Evolutionary conservation across 2,113 vertebrate species (phyloP).

Genomic region (Argyrosomus japonicus): DNA sequence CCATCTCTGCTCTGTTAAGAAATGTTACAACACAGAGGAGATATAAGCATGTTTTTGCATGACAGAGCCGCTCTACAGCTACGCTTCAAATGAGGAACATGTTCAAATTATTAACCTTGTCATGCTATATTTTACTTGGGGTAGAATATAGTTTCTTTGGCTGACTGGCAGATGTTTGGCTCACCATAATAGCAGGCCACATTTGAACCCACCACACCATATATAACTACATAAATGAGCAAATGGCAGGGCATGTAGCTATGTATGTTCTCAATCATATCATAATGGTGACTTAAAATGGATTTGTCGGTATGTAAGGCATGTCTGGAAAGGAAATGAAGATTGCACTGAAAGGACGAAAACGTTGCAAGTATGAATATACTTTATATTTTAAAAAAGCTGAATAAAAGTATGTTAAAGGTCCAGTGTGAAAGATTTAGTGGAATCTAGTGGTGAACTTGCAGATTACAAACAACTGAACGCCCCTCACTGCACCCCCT

Average conservation of each 20-base stretch:
- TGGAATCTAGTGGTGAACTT: no score
- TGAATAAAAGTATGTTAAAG: no score
- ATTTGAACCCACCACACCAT: constrained; percentile 19
- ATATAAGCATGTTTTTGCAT: constrained; percentile 9
- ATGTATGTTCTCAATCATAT: neutral
- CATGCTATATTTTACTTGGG: constrained; percentile 5
- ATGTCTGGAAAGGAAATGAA: neutral
- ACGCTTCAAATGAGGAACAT: neutral
- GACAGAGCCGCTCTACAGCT: neutral
- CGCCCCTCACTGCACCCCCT: no score
- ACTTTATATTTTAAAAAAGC: no score
- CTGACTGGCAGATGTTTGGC: constrained; percentile 10
- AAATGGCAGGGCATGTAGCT: constrained; percentile 11
- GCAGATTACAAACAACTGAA: no score
- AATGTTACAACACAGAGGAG: neutral
- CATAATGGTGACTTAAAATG: neutral
- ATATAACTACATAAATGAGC: constrained; percentile 15
- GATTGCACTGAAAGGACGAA: neutral
- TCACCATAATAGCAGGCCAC: constrained; percentile 20
- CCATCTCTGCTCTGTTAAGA: neutral
- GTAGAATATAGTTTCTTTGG: constrained; percentile 6
- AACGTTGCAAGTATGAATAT: no score
- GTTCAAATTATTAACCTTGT: neutral
- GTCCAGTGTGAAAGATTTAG: no score
- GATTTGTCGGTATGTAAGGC: neutral